Evolutionary conservation across 2,797 vertebrate species (phyloP).

Genomic region (Tokudaia muenninki): DNA sequence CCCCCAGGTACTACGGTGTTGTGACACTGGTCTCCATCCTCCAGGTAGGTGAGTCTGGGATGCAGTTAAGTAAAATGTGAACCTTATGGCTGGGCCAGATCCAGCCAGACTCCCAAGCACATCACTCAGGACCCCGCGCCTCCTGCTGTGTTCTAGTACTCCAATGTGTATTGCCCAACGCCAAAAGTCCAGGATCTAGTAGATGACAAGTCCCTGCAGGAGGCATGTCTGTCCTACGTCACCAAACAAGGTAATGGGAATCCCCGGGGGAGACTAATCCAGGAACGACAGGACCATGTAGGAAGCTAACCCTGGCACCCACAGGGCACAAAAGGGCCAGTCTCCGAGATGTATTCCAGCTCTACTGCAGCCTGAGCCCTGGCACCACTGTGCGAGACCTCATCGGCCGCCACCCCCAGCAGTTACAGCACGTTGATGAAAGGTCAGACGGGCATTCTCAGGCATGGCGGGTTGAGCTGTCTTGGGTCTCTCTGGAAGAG

Average conservation of each 20-base stretch:
- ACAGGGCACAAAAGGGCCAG: constrained; percentile 95
- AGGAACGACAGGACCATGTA: background rate
- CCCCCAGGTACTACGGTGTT: constrained; percentile 95
- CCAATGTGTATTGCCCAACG: constrained; percentile 98
- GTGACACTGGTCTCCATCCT: constrained; percentile 98
- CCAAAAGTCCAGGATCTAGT: constrained; percentile 97
- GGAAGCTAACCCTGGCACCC: constrained; percentile 34
- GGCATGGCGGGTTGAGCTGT: background rate
- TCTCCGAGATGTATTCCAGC: constrained; percentile 97
- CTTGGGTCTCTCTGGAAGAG: background rate
- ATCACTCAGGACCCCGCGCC: constrained; percentile 30
- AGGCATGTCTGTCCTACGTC: constrained; percentile 96
- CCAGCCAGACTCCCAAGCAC: background rate
- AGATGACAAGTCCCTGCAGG: constrained; percentile 96
- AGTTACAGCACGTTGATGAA: constrained; percentile 96
- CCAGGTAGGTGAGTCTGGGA: constrained; percentile 91
- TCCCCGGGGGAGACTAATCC: fast-evolving
- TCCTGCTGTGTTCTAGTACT: constrained; percentile 91
- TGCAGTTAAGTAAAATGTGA: constrained; percentile 6
- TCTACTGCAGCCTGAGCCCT: constrained; percentile 98
- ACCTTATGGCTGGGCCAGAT: background rate
- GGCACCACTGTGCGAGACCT: constrained; percentile 98
- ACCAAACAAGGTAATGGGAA: constrained; percentile 94
- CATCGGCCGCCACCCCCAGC: constrained; percentile 96
- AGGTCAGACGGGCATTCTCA: constrained; percentile 87